phyloP scores from a whole-genome alignment of 64 coral and sea anemone genomes.

The Montipora sp. region DNA sequence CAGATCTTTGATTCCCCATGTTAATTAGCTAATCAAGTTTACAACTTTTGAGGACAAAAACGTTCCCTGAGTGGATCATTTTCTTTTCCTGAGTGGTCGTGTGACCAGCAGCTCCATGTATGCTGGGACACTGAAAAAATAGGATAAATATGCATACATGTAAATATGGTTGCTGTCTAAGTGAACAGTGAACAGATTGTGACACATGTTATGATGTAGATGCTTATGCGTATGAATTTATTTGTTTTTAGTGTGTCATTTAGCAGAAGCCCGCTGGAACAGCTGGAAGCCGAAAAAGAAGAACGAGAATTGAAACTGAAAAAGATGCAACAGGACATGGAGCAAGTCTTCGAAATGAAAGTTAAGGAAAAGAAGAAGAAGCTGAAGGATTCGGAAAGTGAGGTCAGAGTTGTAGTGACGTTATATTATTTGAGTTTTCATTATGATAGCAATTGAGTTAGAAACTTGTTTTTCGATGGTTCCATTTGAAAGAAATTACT shows the following conservation, averaged over 20 bases:
- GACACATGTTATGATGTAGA: background rate
- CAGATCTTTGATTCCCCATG: too few relatives aligned
- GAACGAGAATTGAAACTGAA: constrained; percentile 94
- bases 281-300: constrained; percentile 92
- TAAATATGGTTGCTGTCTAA: too few relatives aligned
- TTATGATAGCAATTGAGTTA: too few relatives aligned
- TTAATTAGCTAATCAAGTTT: background rate
- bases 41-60: background rate
- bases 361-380: constrained; percentile 99
- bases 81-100: too few relatives aligned
- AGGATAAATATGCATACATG: too few relatives aligned
- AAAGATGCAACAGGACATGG: constrained; percentile 99
- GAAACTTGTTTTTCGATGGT: too few relatives aligned
- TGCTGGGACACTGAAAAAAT: too few relatives aligned
- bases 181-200: background rate
- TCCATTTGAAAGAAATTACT: too few relatives aligned
- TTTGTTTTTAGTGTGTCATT: constrained; percentile 75
- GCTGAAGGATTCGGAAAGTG: constrained; percentile 93
- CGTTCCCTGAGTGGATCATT: too few relatives aligned
- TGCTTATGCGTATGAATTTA: background rate
- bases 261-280: constrained; percentile 93
- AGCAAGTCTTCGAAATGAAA: constrained; percentile 98
- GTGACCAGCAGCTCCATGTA: too few relatives aligned
- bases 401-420: constrained; percentile 47
- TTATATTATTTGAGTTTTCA: too few relatives aligned